These are phyloP conservation scores for Molossus alvarezi DNA, from an alignment of 2,797 vertebrate genomes.

Conservation along the genomic window DNA sequence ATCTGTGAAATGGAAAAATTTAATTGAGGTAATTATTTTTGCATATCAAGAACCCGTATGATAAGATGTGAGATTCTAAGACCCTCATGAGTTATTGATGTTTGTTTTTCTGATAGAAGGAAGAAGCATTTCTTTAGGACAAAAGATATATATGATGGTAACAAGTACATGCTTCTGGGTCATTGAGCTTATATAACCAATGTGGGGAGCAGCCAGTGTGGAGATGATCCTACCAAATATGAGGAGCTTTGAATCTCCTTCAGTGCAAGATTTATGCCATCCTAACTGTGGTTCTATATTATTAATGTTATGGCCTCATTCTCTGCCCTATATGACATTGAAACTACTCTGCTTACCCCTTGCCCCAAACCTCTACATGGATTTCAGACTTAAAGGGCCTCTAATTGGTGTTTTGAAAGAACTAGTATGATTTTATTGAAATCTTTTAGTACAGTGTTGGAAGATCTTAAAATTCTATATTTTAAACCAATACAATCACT, in stretches of 20 bases:
- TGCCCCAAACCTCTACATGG: not conserved
- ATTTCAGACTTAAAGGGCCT: not conserved
- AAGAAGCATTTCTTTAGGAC: constrained; percentile 42
- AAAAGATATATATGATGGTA: not conserved
- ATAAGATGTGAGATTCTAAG: not conserved
- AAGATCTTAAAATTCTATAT: constrained; percentile 67
- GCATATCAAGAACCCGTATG: not conserved
- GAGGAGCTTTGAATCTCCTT: constrained; percentile 20
- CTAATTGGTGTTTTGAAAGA: not conserved
- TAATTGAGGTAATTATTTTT: constrained; percentile 29
- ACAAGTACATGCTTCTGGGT: not conserved
- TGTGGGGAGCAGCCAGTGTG: not conserved
- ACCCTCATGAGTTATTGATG: not conserved
- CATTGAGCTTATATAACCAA: not conserved
- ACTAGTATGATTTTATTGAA: constrained; percentile 84
- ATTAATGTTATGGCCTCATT: not conserved
- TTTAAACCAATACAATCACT: constrained; percentile 67
- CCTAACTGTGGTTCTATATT: not conserved
- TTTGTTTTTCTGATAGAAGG: constrained; percentile 18
- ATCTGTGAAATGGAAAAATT: constrained; percentile 10
- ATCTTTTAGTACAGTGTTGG: constrained; percentile 65
- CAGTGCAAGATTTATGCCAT: not conserved
- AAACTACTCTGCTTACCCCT: not conserved
- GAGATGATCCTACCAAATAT: not conserved
- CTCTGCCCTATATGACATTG: not conserved